Base-by-base conservation (phyloP, 2,888 invertebrate species). In the Synergus japonicus region DNA sequence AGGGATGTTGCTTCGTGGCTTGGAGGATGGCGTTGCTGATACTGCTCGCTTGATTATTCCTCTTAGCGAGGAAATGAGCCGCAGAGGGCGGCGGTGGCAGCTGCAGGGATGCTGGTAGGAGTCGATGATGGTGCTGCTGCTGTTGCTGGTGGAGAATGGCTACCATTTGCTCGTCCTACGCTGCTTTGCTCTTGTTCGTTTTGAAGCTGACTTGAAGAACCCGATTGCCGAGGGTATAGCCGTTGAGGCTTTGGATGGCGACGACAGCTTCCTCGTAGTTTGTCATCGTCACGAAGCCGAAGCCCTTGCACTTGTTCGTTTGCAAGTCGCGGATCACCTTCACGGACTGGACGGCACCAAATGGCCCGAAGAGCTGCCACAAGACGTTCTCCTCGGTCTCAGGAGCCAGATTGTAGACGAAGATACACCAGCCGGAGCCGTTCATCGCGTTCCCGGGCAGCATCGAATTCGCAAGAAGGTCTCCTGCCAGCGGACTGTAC, bases 291-390 rank as follows among this genome's bases (percentile, higher is more conserved):
- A 98, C 97, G 93, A 98, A 97, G 81, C 97, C 98, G 93, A 97
- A 98, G 87, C 98, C 98, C 93, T 97, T 98, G 94, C 98, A 98
- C 93, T 98, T 98, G 94, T 97, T 97, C 86, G 97, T 97, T 93
- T 97, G 96, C 89, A 97, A 94, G 93, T 98, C 98, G 89, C 97
- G 95, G 90, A 98, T 97, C 88, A 98, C 97, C 93, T 98, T 98
- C 83, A 98, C 97, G 93, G 96, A 97, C 93, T 97, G 96, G 86
- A 98, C 97, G 86, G 97, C 97, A 86, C 98, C 98, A 93, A 98
- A 98, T 41, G 98, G 98, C 18, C 98, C 98, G 93, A 98, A 99
- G 86, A 98, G 94, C 93, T 98, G 98, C 98, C 98, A 98, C 83
- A 98, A 94, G 76, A 97, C 96, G 92, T 97, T 97, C 93, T 98